These are phyloP conservation scores for Tenualosa ilisha DNA, from an alignment of 2,797 vertebrate species.

Conservation along the genomic window DNA sequence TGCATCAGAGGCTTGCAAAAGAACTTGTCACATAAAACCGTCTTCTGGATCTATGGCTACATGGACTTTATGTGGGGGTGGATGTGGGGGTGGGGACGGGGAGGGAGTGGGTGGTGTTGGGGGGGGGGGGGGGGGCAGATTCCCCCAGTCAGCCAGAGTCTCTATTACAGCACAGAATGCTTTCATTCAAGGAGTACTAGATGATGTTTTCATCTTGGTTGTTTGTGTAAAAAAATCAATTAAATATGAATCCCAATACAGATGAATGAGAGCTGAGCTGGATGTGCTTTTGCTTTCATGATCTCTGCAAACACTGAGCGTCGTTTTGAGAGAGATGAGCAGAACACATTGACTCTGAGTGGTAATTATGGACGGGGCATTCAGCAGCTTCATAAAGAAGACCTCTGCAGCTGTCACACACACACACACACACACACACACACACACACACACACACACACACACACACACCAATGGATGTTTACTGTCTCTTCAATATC, in stretches of 20 bases:
- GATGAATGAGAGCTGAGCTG: neutral
- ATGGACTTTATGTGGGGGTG: neutral
- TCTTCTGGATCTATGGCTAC: neutral
- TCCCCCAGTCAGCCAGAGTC: neutral
- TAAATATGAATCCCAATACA: neutral
- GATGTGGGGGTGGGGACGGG: too few relatives aligned
- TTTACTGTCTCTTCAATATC: neutral
- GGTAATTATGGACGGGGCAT: neutral
- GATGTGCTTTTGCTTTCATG: neutral
- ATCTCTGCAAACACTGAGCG: neutral
- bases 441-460: conserved; percentile 34
- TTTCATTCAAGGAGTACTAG: neutral
- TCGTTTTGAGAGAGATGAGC: neutral
- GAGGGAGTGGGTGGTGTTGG: too few relatives aligned
- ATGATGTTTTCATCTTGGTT: neutral
- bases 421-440: conserved; percentile 11
- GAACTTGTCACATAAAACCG: neutral
- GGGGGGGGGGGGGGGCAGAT: too few relatives aligned
- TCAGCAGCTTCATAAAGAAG: neutral
- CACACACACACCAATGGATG: neutral
- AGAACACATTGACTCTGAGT: neutral
- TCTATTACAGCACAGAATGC: neutral
- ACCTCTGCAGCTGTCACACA: conserved; percentile 13
- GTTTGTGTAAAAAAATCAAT: neutral
- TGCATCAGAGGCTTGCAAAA: neutral